Base-by-base conservation (phyloP, 2,797 vertebrate genomes). In the Ataeniobius toweri region DNA sequence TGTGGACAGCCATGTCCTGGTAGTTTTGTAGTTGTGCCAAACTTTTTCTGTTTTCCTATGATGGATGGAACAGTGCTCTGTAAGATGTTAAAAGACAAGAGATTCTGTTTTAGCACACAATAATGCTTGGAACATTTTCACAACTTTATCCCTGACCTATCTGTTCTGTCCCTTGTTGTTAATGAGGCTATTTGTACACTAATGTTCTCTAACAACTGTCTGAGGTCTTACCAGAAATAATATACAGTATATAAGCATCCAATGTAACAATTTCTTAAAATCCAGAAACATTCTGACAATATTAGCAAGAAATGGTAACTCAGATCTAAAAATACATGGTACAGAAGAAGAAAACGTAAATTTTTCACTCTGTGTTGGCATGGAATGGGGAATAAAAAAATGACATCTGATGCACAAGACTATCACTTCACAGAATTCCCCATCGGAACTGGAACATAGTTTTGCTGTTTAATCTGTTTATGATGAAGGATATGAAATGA, bases 381-480 rank as follows among this genome's bases (percentile, higher is more conserved):
- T 41, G 72, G 24, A 51, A 9, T 31, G 0, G 13, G 7, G 7
- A 44, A 46, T 44, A 44, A 9, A 2, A 41, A 46, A 44, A 59
- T 5, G 41, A n/a, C 28, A 41, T 83, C 44, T 69, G 18, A 74
- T 36, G 16, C 46, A 31, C 14, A 0, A 4, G 13, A 36, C 46
- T 39, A 51, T 71, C 39, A 72, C 71, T 61, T 61, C 53, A 79
- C 28, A 67, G 14, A 65, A 71, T 77, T 69, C 58, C 3, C 10
- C 77, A 73, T 83, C 83, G 76, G 82, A 87, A 89, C 63, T 77
- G 72, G 71, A 88, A 71, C 3, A n/a, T 18, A 44, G 71, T 82
- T 72, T 28, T 55, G n/a, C 26, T 79, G 36, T 81, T 90, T 76
- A 79, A 82, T 89, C 76, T 71, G 63, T 81, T 83, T 65, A 80